Evolutionary conservation across 2,797 vertebrate genomes (phyloP), one percentile per base, ranked within the genome.

Genomic region (Pachyuromys duprasi): DNA sequence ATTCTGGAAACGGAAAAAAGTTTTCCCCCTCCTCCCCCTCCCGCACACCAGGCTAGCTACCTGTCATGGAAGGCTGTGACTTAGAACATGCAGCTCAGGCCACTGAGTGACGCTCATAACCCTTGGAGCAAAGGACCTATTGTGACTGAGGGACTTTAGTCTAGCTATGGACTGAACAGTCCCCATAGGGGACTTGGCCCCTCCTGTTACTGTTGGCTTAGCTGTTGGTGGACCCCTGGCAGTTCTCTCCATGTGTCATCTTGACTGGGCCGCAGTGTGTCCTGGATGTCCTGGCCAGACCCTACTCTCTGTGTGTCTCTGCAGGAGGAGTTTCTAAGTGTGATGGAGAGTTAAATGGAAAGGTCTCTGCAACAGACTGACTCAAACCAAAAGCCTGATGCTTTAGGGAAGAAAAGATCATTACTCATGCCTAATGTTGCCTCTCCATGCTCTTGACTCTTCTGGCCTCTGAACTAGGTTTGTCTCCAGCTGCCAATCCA

Each of bases 361-460:
- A 7, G 42, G 31, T 24, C 4, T 20, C 33, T 86, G 6, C 2
- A 55, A 65, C 20, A 18, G 45, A 33, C n/a, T 24, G 53, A 4
- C 31, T 14, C 5, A 8, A 45, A 67, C 12, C 7, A 2, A 93
- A 36, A 76, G 63, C 3, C 69, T 1, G 33, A 3, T 4, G 45
- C 26, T 69, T 9, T 53, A 15, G 6, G 2, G 62, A 84, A 8
- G 1, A 84, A 28, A 63, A 84, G 3, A 13, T 15, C 4, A 33
- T 4, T 1, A 2, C 8, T 84, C 39, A 60, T 26, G 55, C 6
- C 31, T 0, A 0, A 18, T 0, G 0, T 8, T 8, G 69, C 2
- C 45, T 45, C 18, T 17, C 31, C 24, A 24, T 24, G 18, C 5
- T 70, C 5, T 49, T 6, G 2, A 24, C 24, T 28, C 33, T 69